phyloP scores from a whole-genome alignment of 2,888 invertebrate species.

The Sphaerophoria taeniata region DNA sequence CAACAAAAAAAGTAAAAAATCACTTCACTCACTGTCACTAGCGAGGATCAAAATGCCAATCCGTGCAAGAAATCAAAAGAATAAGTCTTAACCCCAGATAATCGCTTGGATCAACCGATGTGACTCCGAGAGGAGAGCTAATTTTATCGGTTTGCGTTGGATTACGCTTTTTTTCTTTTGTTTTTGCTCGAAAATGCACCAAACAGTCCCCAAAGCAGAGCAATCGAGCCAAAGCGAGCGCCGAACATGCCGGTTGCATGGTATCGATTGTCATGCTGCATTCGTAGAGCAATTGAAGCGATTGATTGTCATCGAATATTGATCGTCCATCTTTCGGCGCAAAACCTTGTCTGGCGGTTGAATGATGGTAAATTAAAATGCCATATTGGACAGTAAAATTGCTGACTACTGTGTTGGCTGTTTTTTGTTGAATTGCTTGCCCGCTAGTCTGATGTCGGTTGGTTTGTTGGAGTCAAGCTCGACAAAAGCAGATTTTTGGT shows the following conservation, averaged over 20 bases:
- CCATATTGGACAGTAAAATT: constrained; percentile 68
- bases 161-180: constrained; percentile 3
- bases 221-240: constrained; percentile 17
- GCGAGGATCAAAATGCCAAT: not conserved
- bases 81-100: constrained; percentile 44
- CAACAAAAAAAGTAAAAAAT: constrained; percentile 20
- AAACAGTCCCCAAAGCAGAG: constrained; percentile 42
- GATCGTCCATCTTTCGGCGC: constrained; percentile 72
- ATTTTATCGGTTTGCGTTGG: constrained; percentile 58
- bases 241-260: constrained; percentile 38
- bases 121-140: constrained; percentile 65
- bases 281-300: constrained; percentile 71
- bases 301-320: constrained; percentile 74
- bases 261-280: constrained; percentile 67
- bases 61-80: constrained; percentile 23
- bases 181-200: constrained; percentile 13
- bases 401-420: constrained; percentile 13
- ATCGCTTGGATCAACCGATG: constrained; percentile 70
- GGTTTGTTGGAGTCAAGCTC: constrained; percentile 43
- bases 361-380: constrained; percentile 74
- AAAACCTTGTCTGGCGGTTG: constrained; percentile 70
- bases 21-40: constrained; percentile 70
- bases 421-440: not conserved
- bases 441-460: constrained; percentile 37
- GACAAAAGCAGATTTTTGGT: constrained; percentile 31